Evolutionary conservation across 2,113 vertebrate species (phyloP).

Genomic region (Prolemur simus): DNA sequence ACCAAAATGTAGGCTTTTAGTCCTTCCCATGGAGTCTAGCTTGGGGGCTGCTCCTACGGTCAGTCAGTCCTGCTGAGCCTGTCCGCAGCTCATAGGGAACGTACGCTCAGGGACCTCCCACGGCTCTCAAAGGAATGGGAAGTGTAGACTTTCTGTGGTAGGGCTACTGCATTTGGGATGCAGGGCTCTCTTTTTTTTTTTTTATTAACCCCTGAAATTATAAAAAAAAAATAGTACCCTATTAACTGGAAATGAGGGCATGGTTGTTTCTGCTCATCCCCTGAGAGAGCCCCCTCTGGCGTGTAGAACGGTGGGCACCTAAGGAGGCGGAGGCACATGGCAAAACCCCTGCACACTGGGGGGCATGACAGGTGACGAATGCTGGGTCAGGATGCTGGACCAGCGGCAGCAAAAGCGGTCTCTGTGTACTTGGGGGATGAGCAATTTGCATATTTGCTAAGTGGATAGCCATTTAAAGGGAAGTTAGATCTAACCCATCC

Average conservation of each 20-base stretch:
- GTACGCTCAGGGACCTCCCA: not conserved
- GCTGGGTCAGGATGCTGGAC: too few species aligned
- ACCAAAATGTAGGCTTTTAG: not conserved
- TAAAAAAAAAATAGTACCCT: not conserved
- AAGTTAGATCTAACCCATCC: not conserved
- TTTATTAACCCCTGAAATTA: not conserved
- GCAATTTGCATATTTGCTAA: not conserved
- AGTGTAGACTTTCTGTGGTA: not conserved
- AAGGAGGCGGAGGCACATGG: not conserved
- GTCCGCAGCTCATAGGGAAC: not conserved
- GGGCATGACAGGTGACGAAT: not conserved
- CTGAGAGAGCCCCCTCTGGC: not conserved
- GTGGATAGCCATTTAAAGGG: not conserved
- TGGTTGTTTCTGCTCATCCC: not conserved
- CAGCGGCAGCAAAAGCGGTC: not conserved
- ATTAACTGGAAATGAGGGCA: not conserved
- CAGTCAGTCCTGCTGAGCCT: not conserved
- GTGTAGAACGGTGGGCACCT: not conserved
- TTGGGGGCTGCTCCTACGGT: not conserved
- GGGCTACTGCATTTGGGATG: not conserved
- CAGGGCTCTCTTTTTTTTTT: not conserved
- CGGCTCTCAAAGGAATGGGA: not conserved
- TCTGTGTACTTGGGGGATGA: not conserved
- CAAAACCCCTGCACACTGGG: not conserved
- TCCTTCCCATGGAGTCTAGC: not conserved